These are phyloP conservation scores for Drosophila dunni DNA, from an alignment of 1,140 invertebrate genomes.

Conservation along the genomic window DNA sequence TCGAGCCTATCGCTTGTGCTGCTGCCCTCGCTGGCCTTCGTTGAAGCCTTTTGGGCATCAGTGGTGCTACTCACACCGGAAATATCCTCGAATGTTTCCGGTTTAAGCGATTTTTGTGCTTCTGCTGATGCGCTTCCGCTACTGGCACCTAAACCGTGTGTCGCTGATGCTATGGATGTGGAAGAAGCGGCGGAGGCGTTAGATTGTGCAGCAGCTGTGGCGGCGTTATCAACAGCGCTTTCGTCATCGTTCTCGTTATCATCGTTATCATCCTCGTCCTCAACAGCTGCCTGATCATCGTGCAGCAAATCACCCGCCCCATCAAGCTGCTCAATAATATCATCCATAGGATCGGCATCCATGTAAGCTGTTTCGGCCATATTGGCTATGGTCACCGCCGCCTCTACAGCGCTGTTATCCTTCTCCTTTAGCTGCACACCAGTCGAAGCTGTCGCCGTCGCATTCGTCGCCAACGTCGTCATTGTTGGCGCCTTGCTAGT, in stretches of 20 bases:
- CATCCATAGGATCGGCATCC: conserved; percentile 72
- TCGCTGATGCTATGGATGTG: conserved; percentile 18
- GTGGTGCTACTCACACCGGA: conserved; percentile 68
- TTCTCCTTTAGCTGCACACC: conserved; percentile 24
- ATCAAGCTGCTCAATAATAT: conserved; percentile 84
- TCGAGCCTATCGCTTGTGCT: conserved; percentile 7
- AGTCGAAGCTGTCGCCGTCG: conserved; percentile 79
- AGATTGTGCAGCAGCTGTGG: too few relatives aligned
- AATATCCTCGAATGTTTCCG: conserved; percentile 49
- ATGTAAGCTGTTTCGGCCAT: conserved; percentile 34
- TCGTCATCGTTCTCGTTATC: conserved; percentile 22
- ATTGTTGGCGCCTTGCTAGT: conserved; percentile 35
- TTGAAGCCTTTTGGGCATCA: conserved; percentile 24
- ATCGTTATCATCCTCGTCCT: conserved; percentile 30
- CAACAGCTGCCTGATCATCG: conserved; percentile 11
- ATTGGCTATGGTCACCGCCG: conserved; percentile 40
- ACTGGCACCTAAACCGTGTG: neutral
- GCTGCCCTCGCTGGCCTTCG: neutral
- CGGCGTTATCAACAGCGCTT: too few relatives aligned
- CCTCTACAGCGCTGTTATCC: conserved; percentile 64
- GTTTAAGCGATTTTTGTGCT: neutral
- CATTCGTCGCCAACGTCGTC: too few relatives aligned
- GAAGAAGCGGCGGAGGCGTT: conserved; percentile 33
- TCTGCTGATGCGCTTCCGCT: neutral
- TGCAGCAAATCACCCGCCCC: conserved; percentile 61